Base-by-base conservation (phyloP, 1,140 invertebrate species). In the Acromyrmex heyeri region DNA sequence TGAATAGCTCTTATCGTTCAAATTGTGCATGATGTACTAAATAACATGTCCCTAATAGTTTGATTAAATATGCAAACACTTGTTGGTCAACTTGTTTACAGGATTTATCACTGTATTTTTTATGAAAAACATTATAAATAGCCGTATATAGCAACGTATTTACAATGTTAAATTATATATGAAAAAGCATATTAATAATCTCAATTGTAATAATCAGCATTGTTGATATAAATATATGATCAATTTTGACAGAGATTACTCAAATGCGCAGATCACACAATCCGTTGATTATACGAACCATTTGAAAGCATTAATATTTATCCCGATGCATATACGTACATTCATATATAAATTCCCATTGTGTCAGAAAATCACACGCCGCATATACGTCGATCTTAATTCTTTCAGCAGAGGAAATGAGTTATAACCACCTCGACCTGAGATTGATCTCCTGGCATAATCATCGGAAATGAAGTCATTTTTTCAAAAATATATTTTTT, bases 331-430 rank as follows among this genome's bases (percentile, higher is more conserved):
- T 6, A 64, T 7, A 48, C 8, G 10, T n/a, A 65, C 16, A 38
- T 67, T 38, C 34, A 7, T 48, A 4, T 48, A 34, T 18, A 65
- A 48, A 67, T 38, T 10, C 38, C 64, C 12, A 67, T 21, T 67
- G 34, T 67, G n/a, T 67, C 12, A 30, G 64, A 44, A 44, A 38
- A 21, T 67, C 34, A 34, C 10, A 7, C n/a, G n/a, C n/a, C n/a
- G 34, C 64, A 67, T n/a, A 44, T 38, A 67, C 30, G n/a, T 38
- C 64, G 64, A 67, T 67, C n/a, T 48, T 67, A 67, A 67, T 67
- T n/a, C 38, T 67, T 67, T 67, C n/a, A 44, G 10, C 10, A 44
- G n/a, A 44, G 64, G 64, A 67, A 67, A 67, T 34, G 64, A 67
- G n/a, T 34, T 34, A 44, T 67, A 67, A 67, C n/a, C 18, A 16